Conservation (phyloP, 1,140 invertebrate genomes). For the Psix sp. region DNA sequence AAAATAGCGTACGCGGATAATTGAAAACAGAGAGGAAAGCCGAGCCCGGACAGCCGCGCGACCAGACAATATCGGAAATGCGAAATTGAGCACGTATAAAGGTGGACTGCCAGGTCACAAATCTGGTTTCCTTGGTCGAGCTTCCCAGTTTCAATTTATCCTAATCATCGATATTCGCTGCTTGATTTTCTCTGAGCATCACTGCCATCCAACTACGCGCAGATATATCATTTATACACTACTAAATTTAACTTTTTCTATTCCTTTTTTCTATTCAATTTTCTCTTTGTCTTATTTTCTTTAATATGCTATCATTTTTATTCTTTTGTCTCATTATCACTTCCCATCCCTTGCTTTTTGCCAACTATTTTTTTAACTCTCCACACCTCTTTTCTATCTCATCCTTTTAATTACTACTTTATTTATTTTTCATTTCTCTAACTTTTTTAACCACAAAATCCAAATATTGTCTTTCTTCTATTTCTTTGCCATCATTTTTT, state of each 20-base stretch:
- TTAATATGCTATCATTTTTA: too few species aligned
- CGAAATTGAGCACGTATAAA: conserved; percentile 57
- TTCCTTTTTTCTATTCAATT: conserved; percentile 3
- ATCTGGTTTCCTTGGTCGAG: conserved; percentile 53
- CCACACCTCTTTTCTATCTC: too few species aligned
- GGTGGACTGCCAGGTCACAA: conserved; percentile 50
- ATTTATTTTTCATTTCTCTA: too few species aligned
- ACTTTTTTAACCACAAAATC: too few species aligned
- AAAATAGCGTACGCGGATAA: conserved; percentile 55
- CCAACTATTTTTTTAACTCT: too few species aligned
- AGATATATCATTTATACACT: conserved; percentile 12
- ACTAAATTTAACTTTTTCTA: too few species aligned
- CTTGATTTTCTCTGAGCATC: conserved; percentile 56
- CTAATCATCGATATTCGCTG: conserved; percentile 56
- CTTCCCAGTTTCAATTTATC: conserved; percentile 52
- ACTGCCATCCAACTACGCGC: background rate
- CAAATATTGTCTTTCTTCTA: too few species aligned
- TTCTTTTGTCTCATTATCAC: too few species aligned
- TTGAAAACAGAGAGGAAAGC: conserved; percentile 53
- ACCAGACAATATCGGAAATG: conserved; percentile 58
- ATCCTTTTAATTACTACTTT: too few species aligned
- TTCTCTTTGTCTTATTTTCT: background rate
- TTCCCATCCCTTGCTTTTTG: too few species aligned
- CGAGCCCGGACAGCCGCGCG: conserved; percentile 18
- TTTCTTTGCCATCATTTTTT: too few species aligned